Evolutionary conservation across 2,888 invertebrate species (phyloP).

Genomic region (Cacoxenus indagator): DNA sequence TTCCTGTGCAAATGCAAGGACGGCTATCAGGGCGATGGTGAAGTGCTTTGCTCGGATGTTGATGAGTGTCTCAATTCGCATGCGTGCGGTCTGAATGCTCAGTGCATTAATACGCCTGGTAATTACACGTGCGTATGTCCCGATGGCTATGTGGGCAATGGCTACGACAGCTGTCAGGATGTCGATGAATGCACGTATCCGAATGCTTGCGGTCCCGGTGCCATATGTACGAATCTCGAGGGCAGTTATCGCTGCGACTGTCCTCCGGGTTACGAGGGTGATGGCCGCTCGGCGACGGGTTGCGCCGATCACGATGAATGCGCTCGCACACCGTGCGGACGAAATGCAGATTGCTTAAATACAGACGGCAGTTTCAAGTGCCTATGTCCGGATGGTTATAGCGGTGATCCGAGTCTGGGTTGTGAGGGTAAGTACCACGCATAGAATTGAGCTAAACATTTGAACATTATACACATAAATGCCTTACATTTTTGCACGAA

Average conservation of each 20-base stretch:
- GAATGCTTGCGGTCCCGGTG: conserved; percentile 83
- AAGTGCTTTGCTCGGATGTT: conserved; percentile 89
- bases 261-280: conserved; percentile 85
- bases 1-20: conserved; percentile 94
- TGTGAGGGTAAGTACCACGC: conserved; percentile 82
- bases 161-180: conserved; percentile 84
- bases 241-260: conserved; percentile 89
- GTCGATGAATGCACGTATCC: conserved; percentile 84
- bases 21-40: conserved; percentile 92
- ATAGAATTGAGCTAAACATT: conserved; percentile 12
- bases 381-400: conserved; percentile 85
- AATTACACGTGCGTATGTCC: conserved; percentile 90
- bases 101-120: conserved; percentile 87
- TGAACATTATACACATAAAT: conserved; percentile 30
- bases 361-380: conserved; percentile 85
- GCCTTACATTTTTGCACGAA: conserved; percentile 35
- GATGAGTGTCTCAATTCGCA: conserved; percentile 88
- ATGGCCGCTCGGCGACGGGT: conserved; percentile 77
- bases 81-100: conserved; percentile 85
- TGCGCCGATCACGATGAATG: conserved; percentile 86
- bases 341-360: conserved; percentile 84
- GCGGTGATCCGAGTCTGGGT: conserved; percentile 81
- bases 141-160: conserved; percentile 87
- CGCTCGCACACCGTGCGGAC: conserved; percentile 81
- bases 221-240: conserved; percentile 83